Conservation (phyloP, 2,888 invertebrate genomes). For the Zaprionus bogoriensis region DNA sequence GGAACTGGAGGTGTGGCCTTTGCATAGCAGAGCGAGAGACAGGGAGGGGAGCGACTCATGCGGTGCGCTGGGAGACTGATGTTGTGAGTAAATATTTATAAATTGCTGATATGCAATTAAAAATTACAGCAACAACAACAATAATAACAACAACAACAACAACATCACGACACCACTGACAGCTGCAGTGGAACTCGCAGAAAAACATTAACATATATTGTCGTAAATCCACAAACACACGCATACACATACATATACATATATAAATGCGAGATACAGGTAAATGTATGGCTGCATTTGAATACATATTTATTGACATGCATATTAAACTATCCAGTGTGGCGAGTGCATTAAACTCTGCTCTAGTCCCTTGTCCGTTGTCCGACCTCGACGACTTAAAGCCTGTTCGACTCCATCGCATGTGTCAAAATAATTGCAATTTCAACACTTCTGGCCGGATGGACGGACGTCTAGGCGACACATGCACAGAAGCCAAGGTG, state of each 20-base stretch:
- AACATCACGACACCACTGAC: conserved; percentile 36
- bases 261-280: not conserved
- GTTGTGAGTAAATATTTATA: conserved; percentile 55
- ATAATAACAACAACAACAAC: too few species aligned
- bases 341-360: not conserved
- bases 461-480: too few species aligned
- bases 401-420: not conserved
- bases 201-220: conserved; percentile 6
- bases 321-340: not conserved
- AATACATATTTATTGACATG: not conserved
- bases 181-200: conserved; percentile 29
- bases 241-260: not conserved
- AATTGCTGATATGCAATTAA: conserved; percentile 63
- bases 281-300: not conserved
- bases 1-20: not conserved
- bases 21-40: too few species aligned
- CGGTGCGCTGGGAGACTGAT: not conserved
- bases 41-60: not conserved
- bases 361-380: not conserved
- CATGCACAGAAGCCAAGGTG: too few species aligned
- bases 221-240: not conserved
- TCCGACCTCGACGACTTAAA: not conserved
- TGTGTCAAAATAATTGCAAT: not conserved
- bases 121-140: conserved; percentile 47
- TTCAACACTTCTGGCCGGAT: too few species aligned